Evolutionary conservation across 2,797 vertebrate species (phyloP).

Genomic region (Alosa sapidissima): DNA sequence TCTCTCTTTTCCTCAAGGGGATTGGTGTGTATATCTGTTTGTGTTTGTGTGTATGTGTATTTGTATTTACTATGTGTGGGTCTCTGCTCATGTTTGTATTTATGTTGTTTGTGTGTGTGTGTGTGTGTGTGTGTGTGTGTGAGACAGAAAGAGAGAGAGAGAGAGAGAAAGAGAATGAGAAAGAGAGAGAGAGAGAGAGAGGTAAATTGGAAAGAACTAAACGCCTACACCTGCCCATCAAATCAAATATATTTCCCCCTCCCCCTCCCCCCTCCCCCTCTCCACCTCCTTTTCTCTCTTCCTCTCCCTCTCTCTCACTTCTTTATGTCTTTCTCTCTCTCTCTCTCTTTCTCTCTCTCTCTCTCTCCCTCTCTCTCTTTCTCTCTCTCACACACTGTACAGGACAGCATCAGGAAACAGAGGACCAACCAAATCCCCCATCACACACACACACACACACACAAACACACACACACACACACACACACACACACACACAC

Average conservation of each 20-base stretch:
- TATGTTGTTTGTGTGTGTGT: not conserved
- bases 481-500: not conserved
- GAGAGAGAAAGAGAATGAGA: constrained; percentile 15
- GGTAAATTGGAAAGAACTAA: constrained; percentile 21
- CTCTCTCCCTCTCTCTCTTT: not conserved
- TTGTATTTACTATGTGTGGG: not conserved
- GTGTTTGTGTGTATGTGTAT: not conserved
- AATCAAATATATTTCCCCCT: not conserved
- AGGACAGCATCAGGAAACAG: not conserved
- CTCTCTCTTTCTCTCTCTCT: not conserved
- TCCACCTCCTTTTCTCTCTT: constrained; percentile 7
- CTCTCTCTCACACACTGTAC: not conserved
- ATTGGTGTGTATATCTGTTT: not conserved
- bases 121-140: constrained; percentile 14
- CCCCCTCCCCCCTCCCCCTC: not conserved
- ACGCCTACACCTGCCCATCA: constrained; percentile 11
- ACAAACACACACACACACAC: not conserved
- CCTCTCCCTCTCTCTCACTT: not conserved
- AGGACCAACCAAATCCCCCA: not conserved
- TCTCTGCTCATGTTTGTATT: not conserved
- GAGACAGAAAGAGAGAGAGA: not conserved
- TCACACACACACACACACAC: not conserved
- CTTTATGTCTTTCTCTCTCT: not conserved
- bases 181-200: constrained; percentile 17
- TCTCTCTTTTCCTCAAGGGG: not conserved